Evolutionary conservation across 2,888 invertebrate genomes (phyloP).

Genomic region (Mellilla xanthometata): DNA sequence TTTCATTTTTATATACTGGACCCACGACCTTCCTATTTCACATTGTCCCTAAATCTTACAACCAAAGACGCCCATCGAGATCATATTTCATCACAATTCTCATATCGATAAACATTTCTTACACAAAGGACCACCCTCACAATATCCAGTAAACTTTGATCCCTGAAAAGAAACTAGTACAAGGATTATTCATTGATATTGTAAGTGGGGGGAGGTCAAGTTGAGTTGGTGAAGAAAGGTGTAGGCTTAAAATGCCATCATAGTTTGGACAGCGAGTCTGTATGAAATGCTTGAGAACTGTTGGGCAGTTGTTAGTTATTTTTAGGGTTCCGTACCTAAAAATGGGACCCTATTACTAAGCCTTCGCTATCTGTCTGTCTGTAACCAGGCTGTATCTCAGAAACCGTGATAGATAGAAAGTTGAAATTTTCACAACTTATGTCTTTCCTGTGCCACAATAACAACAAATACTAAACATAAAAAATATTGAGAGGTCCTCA

Average conservation of each 20-base stretch:
- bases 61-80: constrained; percentile 17
- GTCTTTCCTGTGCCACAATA: too few species aligned
- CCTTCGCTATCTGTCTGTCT: too few species aligned
- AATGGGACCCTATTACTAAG: too few species aligned
- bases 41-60: neutral
- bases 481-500: too few species aligned
- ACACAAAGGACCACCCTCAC: constrained; percentile 16
- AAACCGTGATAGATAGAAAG: too few species aligned
- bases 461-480: too few species aligned
- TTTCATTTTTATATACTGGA: neutral
- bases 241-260: constrained; percentile 31
- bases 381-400: too few species aligned
- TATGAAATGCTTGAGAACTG: constrained; percentile 45
- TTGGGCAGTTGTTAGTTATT: constrained; percentile 34
- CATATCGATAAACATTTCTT: constrained; percentile 39
- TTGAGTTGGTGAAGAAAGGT: constrained; percentile 31
- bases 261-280: constrained; percentile 34
- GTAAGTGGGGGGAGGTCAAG: constrained; percentile 27
- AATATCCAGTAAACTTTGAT: neutral
- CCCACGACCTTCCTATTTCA: neutral
- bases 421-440: too few species aligned
- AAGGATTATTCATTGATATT: constrained; percentile 2
- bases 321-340: too few species aligned
- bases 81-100: constrained; percentile 41
- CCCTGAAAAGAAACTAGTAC: constrained; percentile 2